Base-by-base conservation (phyloP, 92 coral and sea anemone genomes). In the Epizoanthus ramosus region DNA sequence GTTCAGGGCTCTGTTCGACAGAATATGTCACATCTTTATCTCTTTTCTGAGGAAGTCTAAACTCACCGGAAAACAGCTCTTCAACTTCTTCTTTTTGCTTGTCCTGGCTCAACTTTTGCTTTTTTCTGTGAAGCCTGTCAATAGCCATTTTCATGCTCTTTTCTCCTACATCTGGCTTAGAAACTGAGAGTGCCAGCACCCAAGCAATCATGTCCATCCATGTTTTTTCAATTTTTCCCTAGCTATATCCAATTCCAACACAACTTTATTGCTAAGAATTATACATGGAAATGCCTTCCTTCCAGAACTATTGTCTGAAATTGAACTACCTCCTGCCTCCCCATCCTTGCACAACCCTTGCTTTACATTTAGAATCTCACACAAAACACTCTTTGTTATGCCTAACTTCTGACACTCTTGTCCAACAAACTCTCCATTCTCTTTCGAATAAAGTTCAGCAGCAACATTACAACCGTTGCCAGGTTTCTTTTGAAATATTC, bases 141-240 rank as follows among this genome's bases (percentile, higher is more conserved):
- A 73, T 22, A n/a, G 21, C 79, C 54, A 53, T 7, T 73, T 19
- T 52, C 17, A 73, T 25, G 6, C 24, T 73, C 22, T 73, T 73
- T 47, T 73, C 79, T 47, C 79, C 63, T 41, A 73, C 79, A 73
- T 73, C 54, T 53, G 54, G 39, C 54, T 73, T 59, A 43, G 79
- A 50, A 59, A 59, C 24, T 22, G 79, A 73, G 54, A 73, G 45
- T 25, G 79, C 47, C 61, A 47, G 60, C 79, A 73, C 14, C 79
- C 60, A 73, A 8, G 63, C 54, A 6, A 50, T 13, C 79, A 73
- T 73, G 63, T 53, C 45, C 79, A 35, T 71, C 56, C 75, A 71
- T 54, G 31, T 39, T 71, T 71, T 71, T 25, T 71, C 28, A 71
- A 1, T 43, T 71, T 71, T 5, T 45, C 22, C 58, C 37, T 71